Evolutionary conservation across 1,140 invertebrate genomes (phyloP).

Genomic region (Drosophila subobscura): DNA sequence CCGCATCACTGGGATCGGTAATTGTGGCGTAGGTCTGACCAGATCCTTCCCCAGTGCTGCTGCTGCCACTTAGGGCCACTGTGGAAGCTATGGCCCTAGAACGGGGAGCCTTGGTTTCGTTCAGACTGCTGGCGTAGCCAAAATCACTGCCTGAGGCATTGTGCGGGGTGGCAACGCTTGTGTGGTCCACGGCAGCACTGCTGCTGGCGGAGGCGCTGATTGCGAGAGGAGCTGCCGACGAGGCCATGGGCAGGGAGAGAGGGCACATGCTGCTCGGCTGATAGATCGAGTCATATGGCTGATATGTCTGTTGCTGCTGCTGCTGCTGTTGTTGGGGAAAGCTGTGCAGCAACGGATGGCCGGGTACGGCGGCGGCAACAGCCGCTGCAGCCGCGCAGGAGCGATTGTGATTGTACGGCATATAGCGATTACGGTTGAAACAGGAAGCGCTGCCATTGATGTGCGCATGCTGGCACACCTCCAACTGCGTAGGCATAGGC

Average conservation of each 20-base stretch:
- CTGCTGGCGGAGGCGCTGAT: not conserved
- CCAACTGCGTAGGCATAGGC: slow-evolving; percentile 18
- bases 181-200: not conserved
- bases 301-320: slow-evolving; percentile 15
- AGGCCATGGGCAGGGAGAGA: not conserved
- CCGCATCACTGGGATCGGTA: slow-evolving; percentile 52
- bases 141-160: slow-evolving; percentile 5
- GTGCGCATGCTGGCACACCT: slow-evolving; percentile 58
- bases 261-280: slow-evolving; percentile 24
- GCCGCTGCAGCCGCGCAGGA: slow-evolving; percentile 49
- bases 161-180: too few relatives aligned
- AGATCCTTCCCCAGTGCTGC: slow-evolving; percentile 6
- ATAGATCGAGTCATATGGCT: slow-evolving; percentile 43
- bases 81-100: slow-evolving; percentile 2
- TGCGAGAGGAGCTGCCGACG: slow-evolving; percentile 9
- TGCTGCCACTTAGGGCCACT: not conserved
- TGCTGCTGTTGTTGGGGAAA: slow-evolving; percentile 21
- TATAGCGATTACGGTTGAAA: slow-evolving; percentile 65
- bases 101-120: slow-evolving; percentile 22
- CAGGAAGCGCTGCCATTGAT: slow-evolving; percentile 48
- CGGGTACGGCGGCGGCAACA: slow-evolving; percentile 37
- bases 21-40: slow-evolving; percentile 23
- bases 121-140: slow-evolving; percentile 10
- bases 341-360: slow-evolving; percentile 34
- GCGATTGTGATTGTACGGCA: slow-evolving; percentile 71